phyloP scores from a whole-genome alignment of 2,113 vertebrate genomes.

The Engystomops pustulosus region DNA sequence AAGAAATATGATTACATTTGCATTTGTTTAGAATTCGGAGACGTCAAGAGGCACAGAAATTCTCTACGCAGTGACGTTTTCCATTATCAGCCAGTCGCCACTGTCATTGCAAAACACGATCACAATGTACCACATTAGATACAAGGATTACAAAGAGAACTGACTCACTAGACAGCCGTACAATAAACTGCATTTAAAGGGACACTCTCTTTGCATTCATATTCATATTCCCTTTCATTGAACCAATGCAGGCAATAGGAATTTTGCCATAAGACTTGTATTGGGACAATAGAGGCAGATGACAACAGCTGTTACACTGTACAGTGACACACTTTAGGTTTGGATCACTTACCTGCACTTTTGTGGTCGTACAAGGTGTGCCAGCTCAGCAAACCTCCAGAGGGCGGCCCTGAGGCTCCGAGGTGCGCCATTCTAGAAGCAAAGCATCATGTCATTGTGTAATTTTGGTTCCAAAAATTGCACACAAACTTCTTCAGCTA shows the following conservation, averaged over 20 bases:
- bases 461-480: too few relatives aligned
- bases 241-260: too few relatives aligned
- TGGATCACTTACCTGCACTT: constrained; percentile 88
- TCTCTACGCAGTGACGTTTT: background rate
- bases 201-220: too few relatives aligned
- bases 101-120: background rate
- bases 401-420: constrained; percentile 94
- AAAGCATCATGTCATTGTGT: too few relatives aligned
- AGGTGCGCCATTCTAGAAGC: constrained; percentile 88
- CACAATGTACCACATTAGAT: too few relatives aligned
- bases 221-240: too few relatives aligned
- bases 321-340: background rate
- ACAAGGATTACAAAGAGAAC: too few relatives aligned
- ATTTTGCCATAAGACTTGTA: too few relatives aligned
- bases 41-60: background rate
- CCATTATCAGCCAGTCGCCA: background rate
- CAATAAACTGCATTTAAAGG: too few relatives aligned
- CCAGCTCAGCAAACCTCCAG: constrained; percentile 96
- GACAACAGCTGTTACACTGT: background rate
- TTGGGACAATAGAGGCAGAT: too few relatives aligned
- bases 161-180: too few relatives aligned
- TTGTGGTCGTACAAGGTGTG: constrained; percentile 94
- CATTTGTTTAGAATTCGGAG: background rate
- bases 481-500: too few relatives aligned
- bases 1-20: background rate